A percentile compares a stretch with the other conserved stretches of the same genome.
phyloP scores from a whole-genome alignment of 2,888 invertebrate species.

The Microplitis deprimator region DNA sequence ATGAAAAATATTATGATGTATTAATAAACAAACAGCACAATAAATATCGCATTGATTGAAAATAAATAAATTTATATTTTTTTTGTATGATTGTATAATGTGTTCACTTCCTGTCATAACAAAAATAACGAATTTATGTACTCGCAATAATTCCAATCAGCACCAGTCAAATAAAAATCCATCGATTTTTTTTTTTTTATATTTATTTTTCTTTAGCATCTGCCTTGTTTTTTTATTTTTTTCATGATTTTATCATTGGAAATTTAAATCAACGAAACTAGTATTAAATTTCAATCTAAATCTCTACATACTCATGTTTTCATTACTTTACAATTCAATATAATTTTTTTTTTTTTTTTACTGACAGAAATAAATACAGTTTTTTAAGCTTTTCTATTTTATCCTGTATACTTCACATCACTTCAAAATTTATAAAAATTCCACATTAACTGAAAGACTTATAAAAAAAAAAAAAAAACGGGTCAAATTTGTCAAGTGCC shows the following conservation, averaged over 20 bases:
- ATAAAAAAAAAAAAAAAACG: no score
- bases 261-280: background rate
- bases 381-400: no score
- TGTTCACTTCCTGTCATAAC: background rate
- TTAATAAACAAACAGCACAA: background rate
- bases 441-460: no score
- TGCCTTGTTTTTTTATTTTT: background rate
- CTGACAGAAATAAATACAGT: no score
- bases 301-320: background rate
- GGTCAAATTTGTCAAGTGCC: no score
- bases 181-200: background rate
- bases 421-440: no score
- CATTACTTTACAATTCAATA: constrained; percentile 5
- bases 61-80: background rate
- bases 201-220: background rate
- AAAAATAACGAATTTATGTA: background rate
- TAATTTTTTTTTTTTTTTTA: no score
- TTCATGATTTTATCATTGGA: background rate
- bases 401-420: no score
- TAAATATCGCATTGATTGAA: background rate
- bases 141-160: background rate
- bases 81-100: background rate
- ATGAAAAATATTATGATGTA: background rate
- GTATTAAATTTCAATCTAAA: background rate
- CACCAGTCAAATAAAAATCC: background rate